phyloP scores from a whole-genome alignment of 1,140 invertebrate species.

The Papilio polytes region DNA sequence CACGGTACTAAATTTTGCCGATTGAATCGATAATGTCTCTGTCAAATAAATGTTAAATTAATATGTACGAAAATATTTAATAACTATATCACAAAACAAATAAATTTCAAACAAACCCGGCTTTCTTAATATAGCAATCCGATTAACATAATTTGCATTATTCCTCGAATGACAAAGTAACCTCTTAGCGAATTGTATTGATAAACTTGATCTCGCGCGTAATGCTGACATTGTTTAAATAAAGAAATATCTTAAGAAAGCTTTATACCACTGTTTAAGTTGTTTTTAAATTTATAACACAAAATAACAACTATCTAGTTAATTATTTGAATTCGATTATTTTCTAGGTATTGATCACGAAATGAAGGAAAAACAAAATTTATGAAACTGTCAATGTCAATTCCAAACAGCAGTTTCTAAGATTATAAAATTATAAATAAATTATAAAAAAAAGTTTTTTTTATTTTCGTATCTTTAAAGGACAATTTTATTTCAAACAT shows the following conservation, averaged over 20 bases:
- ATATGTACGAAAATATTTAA: not conserved
- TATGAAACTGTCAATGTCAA: conserved; percentile 7
- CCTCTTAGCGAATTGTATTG: conserved; percentile 52
- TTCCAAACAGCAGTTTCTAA: not conserved
- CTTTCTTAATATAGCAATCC: conserved; percentile 41
- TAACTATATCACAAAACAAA: not conserved
- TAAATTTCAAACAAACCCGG: not conserved
- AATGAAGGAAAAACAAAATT: not conserved
- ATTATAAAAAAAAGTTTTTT: not conserved
- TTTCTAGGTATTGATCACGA: not conserved
- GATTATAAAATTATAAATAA: not conserved
- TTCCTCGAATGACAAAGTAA: conserved; percentile 57
- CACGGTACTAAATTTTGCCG: conserved; percentile 58
- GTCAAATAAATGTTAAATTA: conserved; percentile 30
- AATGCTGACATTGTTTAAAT: conserved; percentile 62
- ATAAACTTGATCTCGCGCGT: conserved; percentile 56
- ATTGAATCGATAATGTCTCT: conserved; percentile 19
- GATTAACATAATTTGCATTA: conserved; percentile 53
- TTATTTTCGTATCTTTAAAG: no score
- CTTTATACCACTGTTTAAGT: not conserved
- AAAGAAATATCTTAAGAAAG: not conserved
- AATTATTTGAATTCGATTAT: not conserved
- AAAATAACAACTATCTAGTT: not conserved
- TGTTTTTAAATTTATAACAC: not conserved
- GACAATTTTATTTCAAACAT: no score